Conservation (phyloP, 2,797 vertebrate genomes). For the Gymnocypris eckloni region DNA sequence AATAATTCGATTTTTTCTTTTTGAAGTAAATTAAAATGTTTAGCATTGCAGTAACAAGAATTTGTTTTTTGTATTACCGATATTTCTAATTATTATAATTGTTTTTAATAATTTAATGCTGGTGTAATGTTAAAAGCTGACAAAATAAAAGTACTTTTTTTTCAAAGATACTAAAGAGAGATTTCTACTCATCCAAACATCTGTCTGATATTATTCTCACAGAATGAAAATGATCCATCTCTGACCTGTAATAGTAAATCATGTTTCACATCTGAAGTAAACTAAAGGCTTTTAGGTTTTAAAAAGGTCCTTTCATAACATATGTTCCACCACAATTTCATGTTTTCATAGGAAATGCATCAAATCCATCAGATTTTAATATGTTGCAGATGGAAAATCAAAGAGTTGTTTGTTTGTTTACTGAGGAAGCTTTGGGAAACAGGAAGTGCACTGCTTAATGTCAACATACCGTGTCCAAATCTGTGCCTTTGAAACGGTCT, state of each 20-base stretch:
- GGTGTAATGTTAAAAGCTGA: not conserved
- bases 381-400: conserved; percentile 17
- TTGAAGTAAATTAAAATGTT: not conserved
- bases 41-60: not conserved
- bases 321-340: not conserved
- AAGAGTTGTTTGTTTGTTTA: conserved; percentile 5
- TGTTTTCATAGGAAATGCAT: not conserved
- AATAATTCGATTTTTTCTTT: not conserved
- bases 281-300: not conserved
- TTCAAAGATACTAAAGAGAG: not conserved
- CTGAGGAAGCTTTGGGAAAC: conserved; percentile 3
- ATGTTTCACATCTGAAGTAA: not conserved
- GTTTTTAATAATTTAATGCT: not conserved
- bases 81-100: no score
- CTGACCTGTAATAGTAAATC: not conserved
- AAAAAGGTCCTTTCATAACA: not conserved
- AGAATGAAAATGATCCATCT: not conserved
- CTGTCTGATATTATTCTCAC: not conserved
- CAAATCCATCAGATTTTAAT: not conserved
- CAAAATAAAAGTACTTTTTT: not conserved
- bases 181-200: not conserved
- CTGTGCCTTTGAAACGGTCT: conserved; percentile 4
- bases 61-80: not conserved
- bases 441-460: not conserved
- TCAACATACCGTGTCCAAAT: not conserved